Evolutionary conservation across 2,113 vertebrate species (phyloP).

Genomic region (Todiramphus saurophagus): DNA sequence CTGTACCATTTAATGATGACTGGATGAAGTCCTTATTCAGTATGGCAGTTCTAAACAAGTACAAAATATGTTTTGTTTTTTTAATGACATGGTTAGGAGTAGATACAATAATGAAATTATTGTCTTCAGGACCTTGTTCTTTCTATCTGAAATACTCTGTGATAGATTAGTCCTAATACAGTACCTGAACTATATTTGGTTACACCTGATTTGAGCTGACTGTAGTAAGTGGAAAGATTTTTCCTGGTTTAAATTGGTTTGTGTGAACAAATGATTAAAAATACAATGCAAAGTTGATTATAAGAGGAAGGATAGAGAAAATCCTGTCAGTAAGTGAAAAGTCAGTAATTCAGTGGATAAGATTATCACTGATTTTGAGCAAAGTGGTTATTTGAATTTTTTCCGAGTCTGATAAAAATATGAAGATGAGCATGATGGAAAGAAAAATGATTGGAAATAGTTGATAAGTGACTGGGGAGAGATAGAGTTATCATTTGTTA

Average conservation of each 20-base stretch:
- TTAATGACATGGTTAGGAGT: neutral
- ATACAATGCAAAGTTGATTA: neutral
- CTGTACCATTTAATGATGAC: neutral
- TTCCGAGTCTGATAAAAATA: neutral
- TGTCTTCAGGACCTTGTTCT: neutral
- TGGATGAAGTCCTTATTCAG: neutral
- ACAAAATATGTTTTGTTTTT: neutral
- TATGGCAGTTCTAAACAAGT: neutral
- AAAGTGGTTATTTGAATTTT: neutral
- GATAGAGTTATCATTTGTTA: neutral
- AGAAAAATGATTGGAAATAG: neutral
- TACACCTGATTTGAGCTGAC: neutral
- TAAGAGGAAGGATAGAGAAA: neutral
- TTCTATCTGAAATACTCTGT: neutral
- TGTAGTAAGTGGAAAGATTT: neutral
- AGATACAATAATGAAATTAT: neutral
- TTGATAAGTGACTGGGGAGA: neutral
- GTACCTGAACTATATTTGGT: neutral
- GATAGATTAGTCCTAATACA: neutral
- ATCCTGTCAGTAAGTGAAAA: neutral
- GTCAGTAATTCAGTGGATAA: neutral
- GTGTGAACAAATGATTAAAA: neutral
- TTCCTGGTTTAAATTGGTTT: neutral
- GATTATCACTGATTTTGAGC: neutral
- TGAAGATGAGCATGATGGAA: neutral